These are phyloP conservation scores for Bovichtus variegatus DNA, from an alignment of 2,797 vertebrate genomes.

Conservation along the genomic window DNA sequence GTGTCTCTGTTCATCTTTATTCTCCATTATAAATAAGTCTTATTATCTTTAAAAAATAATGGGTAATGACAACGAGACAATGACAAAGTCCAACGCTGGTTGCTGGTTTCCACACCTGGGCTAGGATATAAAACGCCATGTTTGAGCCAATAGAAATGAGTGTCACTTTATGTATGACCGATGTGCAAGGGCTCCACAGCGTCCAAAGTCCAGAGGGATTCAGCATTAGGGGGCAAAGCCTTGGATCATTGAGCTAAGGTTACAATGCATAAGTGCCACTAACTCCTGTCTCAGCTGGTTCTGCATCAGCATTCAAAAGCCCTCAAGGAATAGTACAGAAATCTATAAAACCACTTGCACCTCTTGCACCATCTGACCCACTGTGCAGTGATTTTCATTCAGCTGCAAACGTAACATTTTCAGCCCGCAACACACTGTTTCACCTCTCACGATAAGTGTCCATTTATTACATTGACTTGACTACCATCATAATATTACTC, in stretches of 20 bases:
- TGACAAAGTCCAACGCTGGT: too few relatives aligned
- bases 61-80: too few relatives aligned
- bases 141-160: neutral
- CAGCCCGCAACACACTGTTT: neutral
- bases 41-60: too few relatives aligned
- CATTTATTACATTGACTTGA: neutral
- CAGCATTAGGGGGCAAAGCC: neutral
- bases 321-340: slow-evolving; percentile 27
- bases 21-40: too few relatives aligned
- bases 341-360: neutral
- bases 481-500: neutral
- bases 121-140: neutral
- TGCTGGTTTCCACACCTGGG: neutral
- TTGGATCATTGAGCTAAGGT: slow-evolving; percentile 4
- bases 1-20: too few relatives aligned
- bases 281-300: slow-evolving; percentile 28
- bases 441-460: neutral
- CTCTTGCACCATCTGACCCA: neutral
- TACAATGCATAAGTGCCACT: neutral
- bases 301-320: slow-evolving; percentile 25
- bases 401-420: slow-evolving; percentile 41
- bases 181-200: neutral
- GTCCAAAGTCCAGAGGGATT: slow-evolving; percentile 5
- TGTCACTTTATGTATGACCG: neutral
- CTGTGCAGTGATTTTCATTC: slow-evolving; percentile 36